Base-by-base conservation (phyloP, 2,113 vertebrate species). In the Rhinogobius similis region DNA sequence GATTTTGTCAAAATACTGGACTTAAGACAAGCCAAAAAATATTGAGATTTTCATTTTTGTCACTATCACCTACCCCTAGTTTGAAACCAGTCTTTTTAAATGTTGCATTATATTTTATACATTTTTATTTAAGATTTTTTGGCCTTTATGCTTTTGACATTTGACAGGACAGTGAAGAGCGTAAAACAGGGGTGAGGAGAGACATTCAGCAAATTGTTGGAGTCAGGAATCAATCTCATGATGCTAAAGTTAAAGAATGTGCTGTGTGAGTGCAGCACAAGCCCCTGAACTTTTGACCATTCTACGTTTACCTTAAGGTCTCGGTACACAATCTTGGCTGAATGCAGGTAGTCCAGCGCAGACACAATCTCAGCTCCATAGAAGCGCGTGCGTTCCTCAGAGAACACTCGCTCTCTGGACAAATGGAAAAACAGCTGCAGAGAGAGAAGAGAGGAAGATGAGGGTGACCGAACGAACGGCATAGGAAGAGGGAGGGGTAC, bases 391-490 rank as follows among this genome's bases (percentile, higher is more conserved):
- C 97, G 96, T 90, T 99, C 98, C 94, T 99, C 96, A 21, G 98
- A 98, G 95, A 98, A 98, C 94, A 98, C 95, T 78, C 96, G 93
- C 92, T 99, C 98, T 98, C 97, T 97, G 94, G 96, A 98, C 96
- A 99, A 98, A 98, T 99, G 98, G 97, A 99, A 99, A 97, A 99
- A 99, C 97, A 99, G 97, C 98, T 99, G 97, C 94, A 92, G 95
- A 95, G 95, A 78, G 77, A n/a, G 14, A 14, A 46, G 14, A 48
- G 21, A 21, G 26, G 20, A 32, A 21, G 21, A 32, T n/a, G 44
- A 41, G 43, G 44, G 65, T 41, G 44, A 32, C 24, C 48, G 73
- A 70, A 68, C 68, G 80, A 67, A 68, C 11, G 29, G 46, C 61
- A 70, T 56, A 63, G 43, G 66, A 72, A 70, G 29, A 68, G 39